Base-by-base conservation (phyloP, 2,113 vertebrate genomes). In the Perca schrenkii region DNA sequence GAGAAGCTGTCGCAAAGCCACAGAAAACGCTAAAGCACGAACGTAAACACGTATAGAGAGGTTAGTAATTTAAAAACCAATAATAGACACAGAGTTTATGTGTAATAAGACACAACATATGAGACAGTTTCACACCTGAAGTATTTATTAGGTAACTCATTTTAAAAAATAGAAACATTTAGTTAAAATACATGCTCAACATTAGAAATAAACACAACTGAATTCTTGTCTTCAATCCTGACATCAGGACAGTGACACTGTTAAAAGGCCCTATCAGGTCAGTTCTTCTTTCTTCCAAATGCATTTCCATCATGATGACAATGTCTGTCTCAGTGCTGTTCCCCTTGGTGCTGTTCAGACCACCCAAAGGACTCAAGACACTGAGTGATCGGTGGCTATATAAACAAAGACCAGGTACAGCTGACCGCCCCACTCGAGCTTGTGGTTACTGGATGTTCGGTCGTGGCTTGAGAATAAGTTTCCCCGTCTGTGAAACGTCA, bases 391-490 rank as follows among this genome's bases (percentile, higher is more conserved):
- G 25, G 19, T 25, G 16, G 50, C 15, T 19, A 64, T 52, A 49
- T 52, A 43, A 43, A 58, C 81, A 79, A 46, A 58, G 49, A 21
- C 62, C 57, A 80, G 25, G 22, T 12, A 47, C 43, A 56, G 10
- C 58, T 28, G 46, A 78, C 53, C 58, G 64, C 22, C 36, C 22
- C 56, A 16, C 28, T 50, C 7, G 10, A 31, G 68, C 47, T 22
- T 47, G 28, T n/a, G 19, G 89, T 96, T 95, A 99, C 66, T 99
- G 98, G 91, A 98, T 97, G 49, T 99, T 97, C 63, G 98, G 98
- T 83, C 98, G 95, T 58, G 98, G 98, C 92, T 99, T 99, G 87
- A 99, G 94, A 94, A 99, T 99, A 78, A 99, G 94, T 89, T 99
- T 99, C 90, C 98, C 98, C 83, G 98, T 99, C 98, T 99, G 95